Conservation (phyloP, 30 jellyfish, hydroid and myxozoan genomes). For the Hydractinia echinata region DNA sequence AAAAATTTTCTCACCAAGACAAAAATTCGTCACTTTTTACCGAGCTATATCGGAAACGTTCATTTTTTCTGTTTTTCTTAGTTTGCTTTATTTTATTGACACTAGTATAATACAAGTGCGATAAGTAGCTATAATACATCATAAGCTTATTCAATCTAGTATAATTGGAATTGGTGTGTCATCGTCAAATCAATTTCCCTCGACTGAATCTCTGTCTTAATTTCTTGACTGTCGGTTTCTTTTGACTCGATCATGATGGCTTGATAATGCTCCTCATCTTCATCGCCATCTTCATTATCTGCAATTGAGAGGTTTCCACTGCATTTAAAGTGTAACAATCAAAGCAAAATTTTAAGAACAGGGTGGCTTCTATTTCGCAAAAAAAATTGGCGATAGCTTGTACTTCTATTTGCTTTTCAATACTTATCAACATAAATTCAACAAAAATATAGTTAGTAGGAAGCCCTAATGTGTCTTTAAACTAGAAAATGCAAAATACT, state of each 20-base stretch:
- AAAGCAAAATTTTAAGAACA: not conserved
- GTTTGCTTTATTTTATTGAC: too few relatives aligned
- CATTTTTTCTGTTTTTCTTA: too few relatives aligned
- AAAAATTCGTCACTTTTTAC: too few relatives aligned
- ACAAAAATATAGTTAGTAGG: too few relatives aligned
- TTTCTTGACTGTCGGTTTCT: not conserved
- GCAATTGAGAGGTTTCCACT: not conserved
- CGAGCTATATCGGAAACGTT: too few relatives aligned
- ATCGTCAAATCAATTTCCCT: not conserved
- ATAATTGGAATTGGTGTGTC: not conserved
- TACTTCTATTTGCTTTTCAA: too few relatives aligned
- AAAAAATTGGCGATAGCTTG: not conserved
- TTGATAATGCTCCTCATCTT: not conserved
- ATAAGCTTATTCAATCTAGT: too few relatives aligned
- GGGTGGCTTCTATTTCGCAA: not conserved
- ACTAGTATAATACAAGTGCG: too few relatives aligned
- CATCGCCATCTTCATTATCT: not conserved
- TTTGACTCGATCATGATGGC: not conserved
- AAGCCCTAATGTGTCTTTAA: too few relatives aligned
- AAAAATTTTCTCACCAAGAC: too few relatives aligned
- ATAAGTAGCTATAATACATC: conserved; percentile 7
- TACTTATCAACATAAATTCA: not conserved
- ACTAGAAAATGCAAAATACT: too few relatives aligned
- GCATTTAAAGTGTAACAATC: not conserved
- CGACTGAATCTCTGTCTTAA: not conserved